Evolutionary conservation across 2,113 vertebrate genomes (phyloP).

Genomic region (Sylvilagus bachmani): DNA sequence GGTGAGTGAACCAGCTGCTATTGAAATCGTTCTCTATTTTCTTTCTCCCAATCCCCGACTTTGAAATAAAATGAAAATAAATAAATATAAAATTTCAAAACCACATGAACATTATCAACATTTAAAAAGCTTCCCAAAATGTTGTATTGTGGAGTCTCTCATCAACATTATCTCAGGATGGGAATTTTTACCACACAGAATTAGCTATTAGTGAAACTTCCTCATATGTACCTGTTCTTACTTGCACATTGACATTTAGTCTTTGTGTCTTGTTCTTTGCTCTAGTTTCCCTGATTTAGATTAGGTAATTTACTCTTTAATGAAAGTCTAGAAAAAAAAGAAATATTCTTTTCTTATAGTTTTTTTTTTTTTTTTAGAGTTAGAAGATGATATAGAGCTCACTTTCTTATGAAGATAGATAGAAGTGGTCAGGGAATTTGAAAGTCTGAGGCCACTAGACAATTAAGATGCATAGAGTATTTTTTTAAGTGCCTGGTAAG

Average conservation of each 20-base stretch:
- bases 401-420: background rate
- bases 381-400: background rate
- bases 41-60: too few relatives aligned
- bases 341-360: background rate
- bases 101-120: background rate
- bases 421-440: background rate
- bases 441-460: background rate
- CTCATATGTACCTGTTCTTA: background rate
- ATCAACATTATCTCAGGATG: background rate
- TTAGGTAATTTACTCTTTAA: background rate
- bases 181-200: background rate
- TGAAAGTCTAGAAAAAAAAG: constrained; percentile 5
- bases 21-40: too few relatives aligned
- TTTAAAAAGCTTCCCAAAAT: background rate
- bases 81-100: too few relatives aligned
- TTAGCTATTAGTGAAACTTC: background rate
- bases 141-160: background rate
- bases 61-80: too few relatives aligned
- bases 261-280: background rate
- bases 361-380: background rate
- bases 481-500: background rate
- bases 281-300: background rate
- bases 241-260: background rate
- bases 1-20: too few relatives aligned
- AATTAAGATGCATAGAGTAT: background rate